Conservation (phyloP, 2,888 invertebrate genomes). For the Nasonovia ribisnigri region DNA sequence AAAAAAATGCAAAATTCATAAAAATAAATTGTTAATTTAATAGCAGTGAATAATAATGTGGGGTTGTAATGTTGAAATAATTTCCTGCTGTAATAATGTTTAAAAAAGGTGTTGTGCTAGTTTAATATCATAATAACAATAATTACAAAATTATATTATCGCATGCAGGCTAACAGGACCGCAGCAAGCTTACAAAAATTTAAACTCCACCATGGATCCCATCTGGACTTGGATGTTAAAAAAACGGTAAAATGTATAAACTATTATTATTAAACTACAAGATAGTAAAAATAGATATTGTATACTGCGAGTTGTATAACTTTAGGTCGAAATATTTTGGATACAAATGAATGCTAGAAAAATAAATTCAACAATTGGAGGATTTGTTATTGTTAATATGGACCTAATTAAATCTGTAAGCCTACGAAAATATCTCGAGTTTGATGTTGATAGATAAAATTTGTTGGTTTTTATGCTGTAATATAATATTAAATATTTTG, state of each 20-base stretch:
- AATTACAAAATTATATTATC: background rate
- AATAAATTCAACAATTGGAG: slow-evolving; percentile 5
- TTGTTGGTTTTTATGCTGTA: background rate
- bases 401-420: slow-evolving; percentile 24
- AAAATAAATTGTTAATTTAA: background rate
- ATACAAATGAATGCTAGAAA: slow-evolving; percentile 1
- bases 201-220: background rate
- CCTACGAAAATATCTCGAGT: background rate
- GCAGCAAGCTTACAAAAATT: slow-evolving; percentile 38
- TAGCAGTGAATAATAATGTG: background rate
- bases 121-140: background rate
- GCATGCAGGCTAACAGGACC: background rate
- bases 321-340: slow-evolving; percentile 31
- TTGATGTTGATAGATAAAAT: background rate
- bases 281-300: background rate
- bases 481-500: background rate
- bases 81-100: background rate
- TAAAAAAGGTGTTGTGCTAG: background rate
- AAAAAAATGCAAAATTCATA: background rate
- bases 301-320: background rate
- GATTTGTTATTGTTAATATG: slow-evolving; percentile 23
- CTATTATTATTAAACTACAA: background rate
- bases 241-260: slow-evolving; percentile 20
- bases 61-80: background rate
- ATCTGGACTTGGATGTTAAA: background rate